Conservation (phyloP, 2,797 vertebrate species). For the Helarctos malayanus region DNA sequence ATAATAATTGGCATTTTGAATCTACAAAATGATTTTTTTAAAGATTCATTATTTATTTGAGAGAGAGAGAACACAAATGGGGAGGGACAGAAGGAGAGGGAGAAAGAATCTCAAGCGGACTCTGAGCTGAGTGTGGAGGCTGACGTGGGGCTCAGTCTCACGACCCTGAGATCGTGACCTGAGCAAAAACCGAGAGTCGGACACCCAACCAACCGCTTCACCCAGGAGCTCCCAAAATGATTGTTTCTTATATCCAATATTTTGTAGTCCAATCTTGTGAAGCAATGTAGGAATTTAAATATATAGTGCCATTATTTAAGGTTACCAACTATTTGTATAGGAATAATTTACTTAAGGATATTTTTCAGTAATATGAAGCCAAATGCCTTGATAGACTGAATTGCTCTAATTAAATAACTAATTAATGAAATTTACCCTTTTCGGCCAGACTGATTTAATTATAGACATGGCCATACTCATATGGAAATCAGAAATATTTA, state of each 20-base stretch:
- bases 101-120: not conserved
- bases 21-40: not conserved
- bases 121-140: not conserved
- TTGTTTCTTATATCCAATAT: not conserved
- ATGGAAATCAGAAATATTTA: slow-evolving; percentile 25
- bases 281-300: not conserved
- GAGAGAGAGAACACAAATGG: not conserved
- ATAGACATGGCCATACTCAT: not conserved
- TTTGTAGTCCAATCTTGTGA: not conserved
- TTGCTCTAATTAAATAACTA: not conserved
- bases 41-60: not conserved
- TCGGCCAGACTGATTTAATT: slow-evolving; percentile 2
- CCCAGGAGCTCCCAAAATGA: not conserved
- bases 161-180: not conserved
- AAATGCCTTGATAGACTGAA: not conserved
- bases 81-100: not conserved
- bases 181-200: too few species aligned
- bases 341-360: not conserved
- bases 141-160: not conserved
- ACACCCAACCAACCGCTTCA: too few species aligned
- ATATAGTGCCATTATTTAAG: not conserved
- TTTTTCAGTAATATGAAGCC: not conserved
- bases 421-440: not conserved
- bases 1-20: slow-evolving; percentile 33
- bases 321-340: not conserved